Evolutionary conservation across 2,113 vertebrate genomes (phyloP), one percentile per base, ranked within the genome.

Genomic region (Takifugu flavidus): DNA sequence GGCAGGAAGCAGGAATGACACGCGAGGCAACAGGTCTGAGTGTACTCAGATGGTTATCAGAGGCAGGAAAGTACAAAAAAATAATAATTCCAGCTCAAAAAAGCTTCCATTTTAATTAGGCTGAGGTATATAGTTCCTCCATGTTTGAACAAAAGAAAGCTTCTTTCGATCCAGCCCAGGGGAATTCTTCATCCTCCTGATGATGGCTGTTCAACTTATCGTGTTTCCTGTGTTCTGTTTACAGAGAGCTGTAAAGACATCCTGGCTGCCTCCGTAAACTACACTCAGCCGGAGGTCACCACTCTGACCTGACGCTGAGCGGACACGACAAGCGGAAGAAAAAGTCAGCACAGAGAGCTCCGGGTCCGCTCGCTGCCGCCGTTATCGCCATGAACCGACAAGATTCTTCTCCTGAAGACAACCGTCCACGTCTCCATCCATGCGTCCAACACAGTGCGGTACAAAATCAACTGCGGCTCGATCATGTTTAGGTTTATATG

Each of bases 171-270:
- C 20, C 20, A 20, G 20, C 20, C 20, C 20, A 20, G 20, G 20
- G 20, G 20, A 20, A 20, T 20, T 20, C 20, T 20, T 20, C 20
- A 20, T 20, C 20, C 20, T 20, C 20, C 20, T 20, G 20, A 20
- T 20, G 20, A 20, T 20, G 8, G 34, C 34, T 39, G 34, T 11
- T 10, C 7, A 39, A 11, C 34, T 56, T 7, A 54, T n/a, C 42
- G 29, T 58, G 1, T 64, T 53, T 53, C 63, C 70, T 13, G 58
- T 31, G 4, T 65, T 47, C 27, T 82, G 28, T 81, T 62, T n/a
- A 64, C 87, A 92, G 91, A 92, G 66, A 80, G 73, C 82, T 87
- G 88, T 75, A 91, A 82, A 78, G 88, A 92, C 53, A 62, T 84
- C 74, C 84, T 89, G 1, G 61, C 75, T 15, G 67, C 86, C 42